Conservation (phyloP, 2,888 invertebrate species). For the Epicampocera succincta region DNA sequence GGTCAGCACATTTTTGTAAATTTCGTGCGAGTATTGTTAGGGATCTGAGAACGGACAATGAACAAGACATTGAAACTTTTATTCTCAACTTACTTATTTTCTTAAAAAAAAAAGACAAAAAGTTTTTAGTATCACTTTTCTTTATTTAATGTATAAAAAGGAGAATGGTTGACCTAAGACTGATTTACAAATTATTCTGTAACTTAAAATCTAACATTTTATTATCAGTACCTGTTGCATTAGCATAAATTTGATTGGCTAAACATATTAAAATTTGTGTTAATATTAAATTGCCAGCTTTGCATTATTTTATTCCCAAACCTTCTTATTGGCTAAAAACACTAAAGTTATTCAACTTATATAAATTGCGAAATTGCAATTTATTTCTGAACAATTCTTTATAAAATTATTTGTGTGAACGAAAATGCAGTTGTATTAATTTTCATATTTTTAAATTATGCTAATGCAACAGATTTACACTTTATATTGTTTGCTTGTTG, state of each 20-base stretch:
- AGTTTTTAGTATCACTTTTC: too few relatives aligned
- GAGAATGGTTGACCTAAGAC: too few relatives aligned
- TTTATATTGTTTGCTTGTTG: conserved; percentile 1
- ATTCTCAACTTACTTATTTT: too few relatives aligned
- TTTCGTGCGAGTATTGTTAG: conserved; percentile 2
- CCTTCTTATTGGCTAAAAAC: neutral
- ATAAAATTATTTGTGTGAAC: conserved; percentile 10
- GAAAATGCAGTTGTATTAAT: conserved; percentile 3
- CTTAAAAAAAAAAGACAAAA: too few relatives aligned
- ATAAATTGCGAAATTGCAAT: conserved; percentile 8
- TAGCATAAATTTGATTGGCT: conserved; percentile 8
- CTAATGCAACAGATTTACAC: conserved; percentile 4
- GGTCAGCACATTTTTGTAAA: conserved; percentile 1
- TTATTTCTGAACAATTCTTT: conserved; percentile 2
- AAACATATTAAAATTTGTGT: neutral
- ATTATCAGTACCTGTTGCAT: neutral
- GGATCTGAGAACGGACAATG: conserved; percentile 7
- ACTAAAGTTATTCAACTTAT: conserved; percentile 12
- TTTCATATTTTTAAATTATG: neutral
- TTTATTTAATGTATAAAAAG: too few relatives aligned
- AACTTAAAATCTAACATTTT: neutral
- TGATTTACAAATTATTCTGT: too few relatives aligned
- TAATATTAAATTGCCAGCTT: conserved; percentile 1
- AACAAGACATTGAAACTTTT: conserved; percentile 10
- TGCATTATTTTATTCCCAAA: neutral